Base-by-base conservation (phyloP, 2,888 invertebrate species). In the Toxonevra muliebris region DNA sequence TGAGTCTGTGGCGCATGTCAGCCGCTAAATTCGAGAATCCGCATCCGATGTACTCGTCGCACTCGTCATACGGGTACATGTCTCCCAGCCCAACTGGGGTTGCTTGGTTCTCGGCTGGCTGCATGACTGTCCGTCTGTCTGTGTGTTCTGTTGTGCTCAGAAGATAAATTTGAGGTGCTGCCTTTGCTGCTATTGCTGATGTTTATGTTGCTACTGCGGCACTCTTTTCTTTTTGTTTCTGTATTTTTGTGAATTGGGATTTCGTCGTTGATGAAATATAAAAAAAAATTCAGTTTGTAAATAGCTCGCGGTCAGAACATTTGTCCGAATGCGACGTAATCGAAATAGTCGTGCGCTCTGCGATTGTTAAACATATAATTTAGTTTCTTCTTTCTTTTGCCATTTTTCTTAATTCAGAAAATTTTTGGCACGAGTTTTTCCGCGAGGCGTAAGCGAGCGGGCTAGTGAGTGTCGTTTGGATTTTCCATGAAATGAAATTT, bases 231-330 rank as follows among this genome's bases (percentile, higher is more conserved):
- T 48, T 13, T 15, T 48, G 8, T 8, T 15, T 13, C 48, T 48
- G 13, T 48, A 48, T 48, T 48, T 48, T 10, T 48, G 48, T 48
- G n/a, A 48, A 48, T 10, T 13, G 15, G 5, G 48, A 8, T 15
- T 13, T 12, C 8, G 48, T n/a, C 48, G 2, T 12, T n/a, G 48
- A 5, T 8, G 48, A 15, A 13, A 48, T 30, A 30, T 7, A 20
- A 50, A 42, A 58, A 63, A 12, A 60, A 60, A 69, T 68, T 80
- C 81, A 82, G 81, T 81, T 80, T 69, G 74, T 79, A 76, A 77
- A 76, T 77, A 74, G 76, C 81, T 78, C 75, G 77, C 82, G 78
- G 79, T 80, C 82, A 78, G 77, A 76, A 70, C 79, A 79, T 75
- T 77, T 73, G 69, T 62, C 70, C 71, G 69, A 61, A 52, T n/a